Evolutionary conservation across 2,888 invertebrate genomes (phyloP), one percentile per base, ranked within the genome.

Genomic region (Melinopterus prodromus): DNA sequence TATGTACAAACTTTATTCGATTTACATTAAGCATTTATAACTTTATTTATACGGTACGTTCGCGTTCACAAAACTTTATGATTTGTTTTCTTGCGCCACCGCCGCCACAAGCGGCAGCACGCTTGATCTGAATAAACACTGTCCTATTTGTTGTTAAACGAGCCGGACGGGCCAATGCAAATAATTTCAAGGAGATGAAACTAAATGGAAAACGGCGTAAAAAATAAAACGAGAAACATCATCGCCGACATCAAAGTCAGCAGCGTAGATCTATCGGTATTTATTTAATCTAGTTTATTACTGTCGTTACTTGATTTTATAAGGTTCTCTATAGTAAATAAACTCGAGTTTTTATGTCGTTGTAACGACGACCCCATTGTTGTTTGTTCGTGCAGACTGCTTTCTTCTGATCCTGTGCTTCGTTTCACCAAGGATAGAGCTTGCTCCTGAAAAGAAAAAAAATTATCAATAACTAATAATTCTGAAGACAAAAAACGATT

Each of bases 281-380:
- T 86, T 87, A 86, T 87, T 87, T 86, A 86, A 86, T 84, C 85
- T 85, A 84, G 83, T 86, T 86, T 87, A 86, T 86, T 86, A 83
- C 85, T 82, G 79, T 84, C 82, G 83, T 86, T 85, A 84, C 86
- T 85, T 84, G 85, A 87, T 88, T 89, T 89, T 84, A 89, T 89
- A 86, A 89, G 86, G 87, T 89, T 88, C 84, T 89, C 89, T 84
- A 89, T 89, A 82, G 89, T 89, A 87, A 89, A 89, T 86, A 89
- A 85, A 84, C 86, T 88, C 81, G 89, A 88, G 84, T 89, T 89
- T 86, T 89, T 89, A 82, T 84, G 85, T 84, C 86, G 88, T 80
- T 84, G 82, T 79, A 79, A 81, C 70, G 83, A 77, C 37, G 82
- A 81, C 77, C 80, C 81, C 79, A 80, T 80, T 77, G 78, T 80